Base-by-base conservation (phyloP, 2,888 invertebrate species). In the Mesorhabditis spiculigera region DNA sequence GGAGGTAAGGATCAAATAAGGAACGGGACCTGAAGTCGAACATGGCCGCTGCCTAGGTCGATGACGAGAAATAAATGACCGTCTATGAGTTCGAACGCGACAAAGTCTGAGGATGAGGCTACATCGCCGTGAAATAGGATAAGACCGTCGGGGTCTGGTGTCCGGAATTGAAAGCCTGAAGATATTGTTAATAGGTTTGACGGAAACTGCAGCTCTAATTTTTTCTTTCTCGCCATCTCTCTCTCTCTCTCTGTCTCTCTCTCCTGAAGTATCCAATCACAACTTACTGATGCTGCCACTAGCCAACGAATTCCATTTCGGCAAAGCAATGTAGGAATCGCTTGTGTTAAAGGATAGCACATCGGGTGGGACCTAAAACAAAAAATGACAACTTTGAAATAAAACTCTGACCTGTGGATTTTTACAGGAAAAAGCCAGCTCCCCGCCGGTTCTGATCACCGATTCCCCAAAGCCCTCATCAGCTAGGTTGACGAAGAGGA, bases 131-230 rank as follows among this genome's bases (percentile, higher is more conserved):
- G 94, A 90, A 94, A 93, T 86, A 96, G 91, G 69, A 97, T 91
- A 78, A 97, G 90, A 43, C 96, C 96, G 86, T 95, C 93, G 5
- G 93, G 92, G 87, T 96, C 95, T 86, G 93, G 93, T 65, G 96
- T 96, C 74, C 95, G 91, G 86, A 97, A 93, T 89, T 95, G 83
- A 61, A 85, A 85, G 3, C 80, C 83, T 83, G 69, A 62, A 80
- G 13, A 28, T 50, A 28, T 8, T 16, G 62, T 61, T 61, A 67
- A 43, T 61, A 62, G 6, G 28, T 67, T n/a, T 4, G 42, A 67
- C 4, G 8, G 28, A 67, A 63, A 61, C n/a, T n/a, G n/a, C n/a
- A n/a, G n/a, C n/a, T n/a, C n/a, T n/a, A n/a, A 28, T 10, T 44
- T 66, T 4, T 3, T 28, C 28, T 28, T 28, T 1, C 28, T 3